These are phyloP conservation scores for Hippopotamus amphibius DNA, from an alignment of 2,113 vertebrate genomes.

Conservation along the genomic window DNA sequence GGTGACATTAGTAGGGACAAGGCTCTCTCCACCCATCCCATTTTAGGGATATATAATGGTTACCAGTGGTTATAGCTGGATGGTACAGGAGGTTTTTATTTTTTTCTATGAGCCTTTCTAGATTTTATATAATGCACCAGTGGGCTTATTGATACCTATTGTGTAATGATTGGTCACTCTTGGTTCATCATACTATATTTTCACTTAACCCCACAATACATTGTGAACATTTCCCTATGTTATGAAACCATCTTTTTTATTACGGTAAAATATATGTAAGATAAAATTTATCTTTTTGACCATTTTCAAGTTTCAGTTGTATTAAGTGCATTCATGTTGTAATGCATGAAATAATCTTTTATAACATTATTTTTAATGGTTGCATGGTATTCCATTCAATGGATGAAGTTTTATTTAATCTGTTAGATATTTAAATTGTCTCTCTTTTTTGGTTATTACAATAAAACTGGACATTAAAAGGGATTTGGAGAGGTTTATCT, in stretches of 20 bases:
- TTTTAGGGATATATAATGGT: background rate
- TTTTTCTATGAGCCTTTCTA: background rate
- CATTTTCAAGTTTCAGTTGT: background rate
- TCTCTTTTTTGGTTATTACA: background rate
- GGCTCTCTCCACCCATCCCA: background rate
- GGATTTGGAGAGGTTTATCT: background rate
- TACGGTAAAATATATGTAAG: background rate
- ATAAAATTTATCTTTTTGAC: background rate
- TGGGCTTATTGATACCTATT: background rate
- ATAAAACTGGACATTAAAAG: background rate
- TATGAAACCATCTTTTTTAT: background rate
- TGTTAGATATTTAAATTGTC: background rate
- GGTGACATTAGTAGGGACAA: background rate
- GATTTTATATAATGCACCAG: background rate
- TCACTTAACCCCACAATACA: background rate
- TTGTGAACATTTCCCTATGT: background rate
- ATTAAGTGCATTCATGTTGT: background rate
- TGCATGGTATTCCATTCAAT: slow-evolving; percentile 19
- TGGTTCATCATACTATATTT: background rate
- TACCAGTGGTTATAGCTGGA: background rate
- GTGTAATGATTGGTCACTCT: background rate
- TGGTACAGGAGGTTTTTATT: background rate
- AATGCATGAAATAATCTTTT: background rate
- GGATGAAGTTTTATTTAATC: background rate
- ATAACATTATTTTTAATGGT: background rate